Conservation (phyloP, 1,140 invertebrate genomes). For the Drosophila trapezifrons region DNA sequence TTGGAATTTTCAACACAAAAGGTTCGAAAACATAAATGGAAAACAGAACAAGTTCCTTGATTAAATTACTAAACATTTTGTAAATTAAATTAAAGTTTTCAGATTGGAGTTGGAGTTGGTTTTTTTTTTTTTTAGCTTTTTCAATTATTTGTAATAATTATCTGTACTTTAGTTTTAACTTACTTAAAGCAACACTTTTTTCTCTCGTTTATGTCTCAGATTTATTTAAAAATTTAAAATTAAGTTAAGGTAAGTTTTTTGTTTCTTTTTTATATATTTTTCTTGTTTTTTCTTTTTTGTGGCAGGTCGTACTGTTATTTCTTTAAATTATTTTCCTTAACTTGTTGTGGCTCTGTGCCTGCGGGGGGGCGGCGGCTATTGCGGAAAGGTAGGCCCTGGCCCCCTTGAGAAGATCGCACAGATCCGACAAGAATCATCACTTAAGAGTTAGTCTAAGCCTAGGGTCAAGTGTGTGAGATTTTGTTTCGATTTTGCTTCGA, state of each 20-base stretch:
- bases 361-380: neutral
- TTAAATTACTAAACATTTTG: slow-evolving; percentile 57
- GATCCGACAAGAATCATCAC: slow-evolving; percentile 49
- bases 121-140: slow-evolving; percentile 35
- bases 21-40: slow-evolving; percentile 41
- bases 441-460: slow-evolving; percentile 48
- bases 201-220: slow-evolving; percentile 30
- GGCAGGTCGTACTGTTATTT: slow-evolving; percentile 76
- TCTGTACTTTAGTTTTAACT: slow-evolving; percentile 45
- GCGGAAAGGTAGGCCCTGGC: neutral
- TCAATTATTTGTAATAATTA: slow-evolving; percentile 78
- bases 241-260: slow-evolving; percentile 60
- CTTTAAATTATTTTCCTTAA: slow-evolving; percentile 23
- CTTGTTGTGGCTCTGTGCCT: slow-evolving; percentile 20
- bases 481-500: slow-evolving; percentile 35
- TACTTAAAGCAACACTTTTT: slow-evolving; percentile 75
- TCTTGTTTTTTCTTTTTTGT: slow-evolving; percentile 45
- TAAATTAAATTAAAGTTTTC: slow-evolving; percentile 75
- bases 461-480: slow-evolving; percentile 56
- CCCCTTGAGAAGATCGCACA: slow-evolving; percentile 21
- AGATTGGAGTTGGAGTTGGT: slow-evolving; percentile 36
- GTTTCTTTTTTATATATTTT: slow-evolving; percentile 27
- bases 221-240: slow-evolving; percentile 71
- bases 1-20: slow-evolving; percentile 75
- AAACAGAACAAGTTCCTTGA: slow-evolving; percentile 35